Evolutionary conservation across 2,797 vertebrate species (phyloP), one percentile per base, ranked within the genome.

Genomic region (Xenops minutus): DNA sequence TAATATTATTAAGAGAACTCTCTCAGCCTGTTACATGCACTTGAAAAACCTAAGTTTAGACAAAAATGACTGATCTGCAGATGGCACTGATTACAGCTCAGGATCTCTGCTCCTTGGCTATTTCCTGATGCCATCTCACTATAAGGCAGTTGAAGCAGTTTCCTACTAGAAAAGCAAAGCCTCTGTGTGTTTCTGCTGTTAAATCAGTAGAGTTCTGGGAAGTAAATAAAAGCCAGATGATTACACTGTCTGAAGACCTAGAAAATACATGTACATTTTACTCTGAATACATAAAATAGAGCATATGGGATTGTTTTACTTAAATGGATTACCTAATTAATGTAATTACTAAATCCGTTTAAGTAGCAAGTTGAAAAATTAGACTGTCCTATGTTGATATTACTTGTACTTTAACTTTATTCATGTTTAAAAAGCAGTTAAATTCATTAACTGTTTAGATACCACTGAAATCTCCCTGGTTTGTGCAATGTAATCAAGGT

Each of bases 211-310:
- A 77, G 37, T 41, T 93, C 83, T 88, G 76, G 37, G 54, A n/a
- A 89, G 81, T 81, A 91, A 93, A 94, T 89, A 88, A 79, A 90
- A 93, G 36, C 69, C 76, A 89, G 69, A 91, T 92, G 75, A 94
- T 68, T 86, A 55, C 66, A 14, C 48, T 85, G 76, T 66, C 74
- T 67, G 74, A 84, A 92, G 73, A 69, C 32, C 37, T 27, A 69
- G 51, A 64, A 85, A 89, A 58, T 51, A 13, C 75, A 29, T 5
- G 27, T n/a, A 14, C 9, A 1, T 64, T 71, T 85, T 37, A 63
- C 51, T 67, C 56, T 36, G 67, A 14, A 10, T 19, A 61, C 0
- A 14, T 23, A 61, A 79, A 92, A 87, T 12, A 17, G 67, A 91
- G n/a, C 73, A 88, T 77, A 48, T 93, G 91, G 71, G 34, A 69